Base-by-base conservation (phyloP, 2,797 vertebrate species). In the Eremophila alpestris region DNA sequence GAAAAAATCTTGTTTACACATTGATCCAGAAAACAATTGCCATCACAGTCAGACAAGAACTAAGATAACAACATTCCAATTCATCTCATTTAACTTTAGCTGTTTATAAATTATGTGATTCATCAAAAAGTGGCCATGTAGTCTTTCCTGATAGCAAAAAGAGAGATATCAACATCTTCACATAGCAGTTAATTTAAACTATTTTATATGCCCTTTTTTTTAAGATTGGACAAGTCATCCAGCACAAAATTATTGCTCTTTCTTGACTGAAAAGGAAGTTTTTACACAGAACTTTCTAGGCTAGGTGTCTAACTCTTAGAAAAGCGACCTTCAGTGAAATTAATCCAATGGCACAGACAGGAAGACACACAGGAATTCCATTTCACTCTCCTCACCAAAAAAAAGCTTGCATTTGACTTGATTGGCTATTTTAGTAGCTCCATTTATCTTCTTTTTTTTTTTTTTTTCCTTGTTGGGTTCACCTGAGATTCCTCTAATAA, bases 401-500 rank as follows among this genome's bases (percentile, higher is more conserved):
- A 10, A 43, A 26, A 32, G 2, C 4, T 75, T 32, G 4, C 3
- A 27, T 67, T 73, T 36, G 7, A 73, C 26, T 86, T 32, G 29
- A 21, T 70, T 87, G 48, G 12, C 56, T 75, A 29, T 68, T 91
- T 49, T 34, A 73, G 30, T 29, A 69, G 8, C 11, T 71, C 11
- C 2, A 36, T 43, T 71, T 76, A 27, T 79, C 14, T 12, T 56
- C 4, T 38, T 30, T 18, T 19, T 43, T 41, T 19, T n/a, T 38
- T 8, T 48, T 45, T 21, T 46, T 46, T 30, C 30, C 19, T 56
- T 13, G 32, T 21, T 34, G 3, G 40, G 27, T 40, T 34, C 75
- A 86, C 38, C 58, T 83, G 83, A 82, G 84, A 89, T 89, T 83
- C 52, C 45, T 58, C 77, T 87, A 96, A 87, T 91, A 93, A 48